Evolutionary conservation across 2,888 invertebrate species (phyloP).

Genomic region (Euzetes globulus): DNA sequence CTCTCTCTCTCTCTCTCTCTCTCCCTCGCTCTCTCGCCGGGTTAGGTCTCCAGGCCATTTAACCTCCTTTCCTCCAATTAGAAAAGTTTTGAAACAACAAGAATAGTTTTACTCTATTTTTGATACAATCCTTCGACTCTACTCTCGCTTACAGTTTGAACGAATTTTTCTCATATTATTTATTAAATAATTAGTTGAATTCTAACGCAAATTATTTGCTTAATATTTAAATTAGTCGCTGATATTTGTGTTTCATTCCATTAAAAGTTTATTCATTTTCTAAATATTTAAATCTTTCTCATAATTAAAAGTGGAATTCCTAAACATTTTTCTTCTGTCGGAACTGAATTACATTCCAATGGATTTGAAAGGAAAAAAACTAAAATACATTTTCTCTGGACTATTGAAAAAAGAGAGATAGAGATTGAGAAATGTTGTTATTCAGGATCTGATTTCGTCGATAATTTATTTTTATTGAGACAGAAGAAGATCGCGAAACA

Average conservation of each 20-base stretch:
- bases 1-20: slow-evolving; percentile 9
- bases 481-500: not conserved
- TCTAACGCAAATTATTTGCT: not conserved
- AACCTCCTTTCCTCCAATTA: slow-evolving; percentile 25
- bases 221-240: not conserved
- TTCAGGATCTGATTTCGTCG: slow-evolving; percentile 12
- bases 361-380: not conserved
- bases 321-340: not conserved
- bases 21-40: not conserved
- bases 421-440: slow-evolving; percentile 4
- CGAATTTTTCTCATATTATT: too few relatives aligned
- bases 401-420: not conserved
- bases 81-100: not conserved
- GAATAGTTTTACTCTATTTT: not conserved
- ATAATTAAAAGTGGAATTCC: not conserved
- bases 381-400: not conserved
- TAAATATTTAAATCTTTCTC: not conserved
- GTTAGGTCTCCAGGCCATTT: not conserved
- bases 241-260: not conserved
- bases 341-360: slow-evolving; percentile 1
- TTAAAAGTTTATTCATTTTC: not conserved
- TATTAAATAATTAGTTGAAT: not conserved
- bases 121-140: not conserved
- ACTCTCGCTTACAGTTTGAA: too few relatives aligned
- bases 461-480: slow-evolving; percentile 18